A percentile compares a stretch with the other conserved stretches of the same genome.
phyloP scores from a whole-genome alignment of 2,888 invertebrate genomes.

The Drosophila paramelanica region DNA sequence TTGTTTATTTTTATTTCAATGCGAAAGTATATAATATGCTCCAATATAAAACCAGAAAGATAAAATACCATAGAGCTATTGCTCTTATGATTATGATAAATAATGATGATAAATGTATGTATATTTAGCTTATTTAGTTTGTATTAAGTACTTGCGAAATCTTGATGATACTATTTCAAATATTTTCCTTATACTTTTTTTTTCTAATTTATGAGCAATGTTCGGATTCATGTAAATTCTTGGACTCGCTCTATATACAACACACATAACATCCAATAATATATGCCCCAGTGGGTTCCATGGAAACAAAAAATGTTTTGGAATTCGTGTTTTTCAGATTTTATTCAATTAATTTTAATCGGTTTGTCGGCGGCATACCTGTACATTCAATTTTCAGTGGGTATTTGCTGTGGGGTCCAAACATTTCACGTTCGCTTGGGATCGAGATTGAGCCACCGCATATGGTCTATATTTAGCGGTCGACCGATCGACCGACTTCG shows the following conservation, averaged over 20 bases:
- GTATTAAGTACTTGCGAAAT: conserved; percentile 67
- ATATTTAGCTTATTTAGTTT: conserved; percentile 79
- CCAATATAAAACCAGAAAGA: conserved; percentile 52
- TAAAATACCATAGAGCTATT: conserved; percentile 46
- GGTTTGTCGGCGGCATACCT: conserved; percentile 47
- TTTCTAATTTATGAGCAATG: conserved; percentile 62
- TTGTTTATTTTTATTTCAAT: conserved; percentile 41
- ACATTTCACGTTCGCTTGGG: conserved; percentile 19
- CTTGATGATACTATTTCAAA: conserved; percentile 59
- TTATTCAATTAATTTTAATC: conserved; percentile 49
- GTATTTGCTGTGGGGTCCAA: conserved; percentile 30
- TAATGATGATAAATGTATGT: conserved; percentile 57
- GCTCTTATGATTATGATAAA: conserved; percentile 44
- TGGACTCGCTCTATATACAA: conserved; percentile 60
- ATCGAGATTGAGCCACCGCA: conserved; percentile 67
- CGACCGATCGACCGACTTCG: conserved; percentile 74
- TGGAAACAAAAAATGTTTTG: conserved; percentile 60
- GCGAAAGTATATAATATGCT: conserved; percentile 55
- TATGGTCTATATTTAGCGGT: conserved; percentile 67
- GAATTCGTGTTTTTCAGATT: conserved; percentile 47
- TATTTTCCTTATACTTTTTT: conserved; percentile 41
- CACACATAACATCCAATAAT: conserved; percentile 72
- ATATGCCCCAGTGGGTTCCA: conserved; percentile 81
- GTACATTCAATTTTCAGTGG: conserved; percentile 43
- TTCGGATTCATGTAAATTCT: conserved; percentile 31